Evolutionary conservation across 2,113 vertebrate genomes (phyloP).

Genomic region (Lutjanus erythropterus): DNA sequence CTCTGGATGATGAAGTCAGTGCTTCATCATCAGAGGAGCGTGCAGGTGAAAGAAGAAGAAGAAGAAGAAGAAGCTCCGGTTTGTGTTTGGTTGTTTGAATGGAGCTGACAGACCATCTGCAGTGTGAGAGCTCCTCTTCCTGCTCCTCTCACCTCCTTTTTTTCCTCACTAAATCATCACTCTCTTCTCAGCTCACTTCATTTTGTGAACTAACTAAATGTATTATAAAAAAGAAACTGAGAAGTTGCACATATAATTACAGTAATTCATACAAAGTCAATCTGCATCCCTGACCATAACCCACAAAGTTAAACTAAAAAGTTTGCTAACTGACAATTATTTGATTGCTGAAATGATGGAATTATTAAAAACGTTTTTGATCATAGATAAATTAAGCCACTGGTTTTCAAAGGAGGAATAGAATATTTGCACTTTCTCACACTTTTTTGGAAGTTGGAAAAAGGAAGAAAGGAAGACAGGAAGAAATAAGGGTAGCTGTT

Average conservation of each 20-base stretch:
- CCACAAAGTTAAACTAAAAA: too few species aligned
- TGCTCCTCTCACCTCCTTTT: constrained; percentile 16
- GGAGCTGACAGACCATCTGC: constrained; percentile 46
- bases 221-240: not conserved
- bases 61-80: not conserved
- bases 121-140: constrained; percentile 27
- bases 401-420: too few species aligned
- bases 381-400: too few species aligned
- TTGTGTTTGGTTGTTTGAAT: constrained; percentile 18
- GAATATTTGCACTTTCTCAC: too few species aligned
- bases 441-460: too few species aligned
- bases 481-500: too few species aligned
- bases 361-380: too few species aligned
- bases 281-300: too few species aligned
- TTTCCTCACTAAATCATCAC: not conserved
- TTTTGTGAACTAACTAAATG: not conserved
- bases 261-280: not conserved
- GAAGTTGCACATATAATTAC: not conserved
- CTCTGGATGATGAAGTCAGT: constrained; percentile 26
- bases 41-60: constrained; percentile 33
- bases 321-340: too few species aligned
- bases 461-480: too few species aligned
- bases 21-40: constrained; percentile 13
- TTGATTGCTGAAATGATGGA: too few species aligned
- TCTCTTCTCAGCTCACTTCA: not conserved